Conservation (phyloP, 2,113 vertebrate genomes). For the Varanus salvator region DNA sequence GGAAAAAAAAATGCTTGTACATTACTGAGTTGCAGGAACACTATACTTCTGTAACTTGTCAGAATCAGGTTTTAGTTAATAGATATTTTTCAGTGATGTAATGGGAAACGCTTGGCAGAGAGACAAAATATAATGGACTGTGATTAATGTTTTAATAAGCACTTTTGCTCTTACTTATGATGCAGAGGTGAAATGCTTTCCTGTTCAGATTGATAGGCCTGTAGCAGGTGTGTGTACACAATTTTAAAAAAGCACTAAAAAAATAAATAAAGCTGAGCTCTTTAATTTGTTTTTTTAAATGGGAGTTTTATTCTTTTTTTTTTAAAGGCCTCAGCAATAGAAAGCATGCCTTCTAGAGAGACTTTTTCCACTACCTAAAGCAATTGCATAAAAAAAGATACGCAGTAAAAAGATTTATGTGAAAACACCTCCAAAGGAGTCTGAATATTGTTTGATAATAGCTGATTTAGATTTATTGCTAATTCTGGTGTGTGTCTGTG, state of each 20-base stretch:
- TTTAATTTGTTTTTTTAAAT: conserved; percentile 62
- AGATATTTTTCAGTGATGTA: conserved; percentile 85
- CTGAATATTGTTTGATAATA: conserved; percentile 55
- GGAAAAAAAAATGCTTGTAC: conserved; percentile 67
- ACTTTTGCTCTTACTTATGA: conserved; percentile 80
- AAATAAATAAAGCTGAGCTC: conserved; percentile 32
- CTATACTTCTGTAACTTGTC: conserved; percentile 83
- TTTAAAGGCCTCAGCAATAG: conserved; percentile 43
- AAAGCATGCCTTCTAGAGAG: conserved; percentile 41
- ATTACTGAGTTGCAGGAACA: conserved; percentile 77
- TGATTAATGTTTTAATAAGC: conserved; percentile 89
- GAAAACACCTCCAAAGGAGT: conserved; percentile 60
- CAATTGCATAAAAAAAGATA: conserved; percentile 57
- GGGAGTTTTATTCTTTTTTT: conserved; percentile 46
- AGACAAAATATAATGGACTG: conserved; percentile 83
- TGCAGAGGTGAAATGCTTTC: conserved; percentile 80
- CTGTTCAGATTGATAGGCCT: conserved; percentile 78
- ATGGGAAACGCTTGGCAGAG: conserved; percentile 81
- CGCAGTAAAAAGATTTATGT: conserved; percentile 51
- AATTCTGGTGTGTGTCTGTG: conserved; percentile 35
- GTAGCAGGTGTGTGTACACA: conserved; percentile 76
- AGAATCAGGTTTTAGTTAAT: conserved; percentile 85
- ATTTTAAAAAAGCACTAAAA: conserved; percentile 52
- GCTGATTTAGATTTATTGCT: conserved; percentile 55
- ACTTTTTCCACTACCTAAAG: conserved; percentile 43